These are phyloP conservation scores for Lasioglossum calceatum DNA, from an alignment of 2,888 invertebrate species.

Conservation along the genomic window DNA sequence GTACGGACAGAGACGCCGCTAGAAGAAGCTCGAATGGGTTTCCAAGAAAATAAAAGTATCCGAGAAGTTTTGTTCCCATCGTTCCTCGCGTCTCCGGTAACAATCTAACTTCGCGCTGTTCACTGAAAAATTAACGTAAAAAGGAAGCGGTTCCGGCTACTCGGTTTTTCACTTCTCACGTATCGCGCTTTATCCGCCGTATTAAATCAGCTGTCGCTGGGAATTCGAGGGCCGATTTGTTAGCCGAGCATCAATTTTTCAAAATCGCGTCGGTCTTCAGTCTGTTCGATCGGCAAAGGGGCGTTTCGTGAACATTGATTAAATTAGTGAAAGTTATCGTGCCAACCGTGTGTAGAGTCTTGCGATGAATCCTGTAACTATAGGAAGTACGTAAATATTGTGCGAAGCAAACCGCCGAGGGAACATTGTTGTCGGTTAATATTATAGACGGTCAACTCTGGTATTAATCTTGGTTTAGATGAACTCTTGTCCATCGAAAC, in stretches of 20 bases:
- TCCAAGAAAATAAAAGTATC: constrained; percentile 28
- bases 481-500: neutral
- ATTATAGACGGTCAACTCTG: neutral
- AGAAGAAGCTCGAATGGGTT: neutral
- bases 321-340: no score
- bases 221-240: neutral
- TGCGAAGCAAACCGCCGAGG: neutral
- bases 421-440: neutral
- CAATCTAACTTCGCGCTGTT: constrained; percentile 10
- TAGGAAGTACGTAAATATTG: neutral
- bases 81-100: constrained; percentile 10
- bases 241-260: neutral
- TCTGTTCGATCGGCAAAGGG: no score
- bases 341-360: no score
- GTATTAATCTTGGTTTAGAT: neutral
- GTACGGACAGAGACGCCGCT: no score
- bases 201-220: neutral
- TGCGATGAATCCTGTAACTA: neutral
- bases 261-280: neutral
- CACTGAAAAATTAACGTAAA: constrained; percentile 44
- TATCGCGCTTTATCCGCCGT: neutral
- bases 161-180: neutral
- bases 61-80: constrained; percentile 25
- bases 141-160: neutral
- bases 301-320: no score